phyloP scores from a whole-genome alignment of 2,888 invertebrate species.

The Latrodectus elegans region DNA sequence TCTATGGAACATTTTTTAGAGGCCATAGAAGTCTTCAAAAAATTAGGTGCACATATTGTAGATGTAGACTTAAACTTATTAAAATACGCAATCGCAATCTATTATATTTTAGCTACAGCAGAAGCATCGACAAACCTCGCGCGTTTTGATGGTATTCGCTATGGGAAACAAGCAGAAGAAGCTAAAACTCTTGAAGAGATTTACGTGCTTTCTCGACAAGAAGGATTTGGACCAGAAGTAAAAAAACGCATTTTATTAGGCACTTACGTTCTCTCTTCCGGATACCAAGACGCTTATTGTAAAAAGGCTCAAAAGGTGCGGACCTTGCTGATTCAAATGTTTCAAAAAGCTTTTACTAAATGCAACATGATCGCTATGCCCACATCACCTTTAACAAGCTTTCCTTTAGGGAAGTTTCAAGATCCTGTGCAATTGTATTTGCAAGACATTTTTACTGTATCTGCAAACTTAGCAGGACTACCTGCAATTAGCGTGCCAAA shows the following conservation, averaged over 20 bases:
- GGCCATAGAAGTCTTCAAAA: no score
- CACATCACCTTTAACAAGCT: background rate
- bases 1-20: background rate
- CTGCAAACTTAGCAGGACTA: background rate
- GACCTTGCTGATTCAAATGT: background rate
- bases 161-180: background rate
- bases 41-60: background rate
- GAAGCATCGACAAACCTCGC: background rate
- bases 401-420: background rate
- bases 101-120: background rate
- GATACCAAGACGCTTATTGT: background rate
- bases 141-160: constrained; percentile 5
- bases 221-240: background rate
- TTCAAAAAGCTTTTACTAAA: background rate
- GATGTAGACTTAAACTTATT: background rate
- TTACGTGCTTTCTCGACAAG: background rate
- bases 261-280: background rate
- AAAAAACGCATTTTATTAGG: constrained; percentile 1
- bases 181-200: background rate
- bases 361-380: background rate
- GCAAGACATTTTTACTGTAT: background rate
- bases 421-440: background rate
- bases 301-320: background rate
- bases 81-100: background rate
- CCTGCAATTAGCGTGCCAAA: background rate